Conservation (phyloP, 1,140 invertebrate genomes). For the Formica exsecta region DNA sequence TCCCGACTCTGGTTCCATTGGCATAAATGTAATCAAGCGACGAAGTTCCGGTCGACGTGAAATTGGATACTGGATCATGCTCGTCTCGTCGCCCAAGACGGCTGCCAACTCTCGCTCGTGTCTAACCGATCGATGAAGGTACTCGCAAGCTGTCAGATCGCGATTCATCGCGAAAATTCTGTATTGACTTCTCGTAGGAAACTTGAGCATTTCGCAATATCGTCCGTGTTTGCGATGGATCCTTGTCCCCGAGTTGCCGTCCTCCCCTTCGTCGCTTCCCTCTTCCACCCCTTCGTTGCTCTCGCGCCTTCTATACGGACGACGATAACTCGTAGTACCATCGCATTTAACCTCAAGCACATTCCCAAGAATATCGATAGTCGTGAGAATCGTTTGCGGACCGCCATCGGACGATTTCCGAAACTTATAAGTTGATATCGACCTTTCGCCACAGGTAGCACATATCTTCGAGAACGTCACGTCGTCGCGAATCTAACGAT, state of each 20-base stretch:
- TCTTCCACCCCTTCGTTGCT: neutral
- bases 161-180: conserved; percentile 81
- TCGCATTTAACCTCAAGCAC: conserved; percentile 70
- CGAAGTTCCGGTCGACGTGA: conserved; percentile 65
- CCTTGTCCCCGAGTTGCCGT: conserved; percentile 2
- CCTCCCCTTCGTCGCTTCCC: neutral
- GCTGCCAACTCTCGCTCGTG: conserved; percentile 63
- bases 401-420: neutral
- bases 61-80: conserved; percentile 72
- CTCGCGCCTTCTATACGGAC: neutral
- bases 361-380: conserved; percentile 72
- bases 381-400: conserved; percentile 65
- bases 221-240: conserved; percentile 17
- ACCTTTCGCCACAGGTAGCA: conserved; percentile 62
- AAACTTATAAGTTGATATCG: conserved; percentile 73
- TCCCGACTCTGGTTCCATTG: conserved; percentile 62
- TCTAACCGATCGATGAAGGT: conserved; percentile 78
- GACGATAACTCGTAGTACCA: conserved; percentile 69
- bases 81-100: conserved; percentile 67
- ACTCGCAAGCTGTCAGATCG: conserved; percentile 79
- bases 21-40: conserved; percentile 70
- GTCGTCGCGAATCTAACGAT: conserved; percentile 48
- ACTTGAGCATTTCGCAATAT: conserved; percentile 44
- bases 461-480: conserved; percentile 60
- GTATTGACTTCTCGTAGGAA: conserved; percentile 40